These are phyloP conservation scores for Astropecten irregularis DNA, from an alignment of 53 echinoderm and acorn worm species.

Conservation along the genomic window DNA sequence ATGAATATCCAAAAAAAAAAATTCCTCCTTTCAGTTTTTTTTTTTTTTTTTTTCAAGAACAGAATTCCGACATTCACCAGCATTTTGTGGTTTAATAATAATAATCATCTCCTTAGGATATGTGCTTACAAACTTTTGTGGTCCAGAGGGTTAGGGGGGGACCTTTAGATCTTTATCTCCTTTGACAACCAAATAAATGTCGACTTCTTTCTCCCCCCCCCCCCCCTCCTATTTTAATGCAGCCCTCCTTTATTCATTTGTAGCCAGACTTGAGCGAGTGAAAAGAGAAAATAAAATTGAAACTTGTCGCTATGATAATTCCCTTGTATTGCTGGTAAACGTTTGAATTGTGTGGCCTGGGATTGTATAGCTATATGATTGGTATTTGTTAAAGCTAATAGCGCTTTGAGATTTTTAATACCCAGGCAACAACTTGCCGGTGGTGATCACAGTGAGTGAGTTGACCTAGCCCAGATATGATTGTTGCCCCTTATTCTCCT, in stretches of 20 bases:
- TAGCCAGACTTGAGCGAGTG: too few relatives aligned
- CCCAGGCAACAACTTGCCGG: neutral
- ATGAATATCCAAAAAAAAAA: too few relatives aligned
- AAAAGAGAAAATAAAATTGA: neutral
- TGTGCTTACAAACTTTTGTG: slow-evolving; percentile 25
- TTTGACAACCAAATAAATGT: neutral
- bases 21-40: too few relatives aligned
- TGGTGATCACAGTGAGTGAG: neutral
- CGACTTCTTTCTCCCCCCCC: neutral
- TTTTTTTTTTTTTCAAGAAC: too few relatives aligned
- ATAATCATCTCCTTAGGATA: slow-evolving; percentile 4
- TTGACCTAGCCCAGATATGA: slow-evolving; percentile 45
- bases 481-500: neutral
- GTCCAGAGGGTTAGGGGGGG: neutral
- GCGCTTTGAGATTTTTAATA: slow-evolving; percentile 18
- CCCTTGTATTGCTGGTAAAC: neutral
- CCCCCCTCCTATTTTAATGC: too few relatives aligned
- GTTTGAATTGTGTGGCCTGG: neutral
- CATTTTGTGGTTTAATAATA: too few relatives aligned
- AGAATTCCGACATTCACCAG: too few relatives aligned
- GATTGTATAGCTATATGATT: too few relatives aligned
- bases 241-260: too few relatives aligned
- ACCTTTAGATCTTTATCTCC: slow-evolving; percentile 3
- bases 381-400: slow-evolving; percentile 51
- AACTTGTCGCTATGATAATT: neutral